Percentiles rank a stretch among this genome's conserved stretches.
These are phyloP conservation scores for Diadophis punctatus DNA, from an alignment of 2,113 vertebrate genomes.

Conservation along the genomic window DNA sequence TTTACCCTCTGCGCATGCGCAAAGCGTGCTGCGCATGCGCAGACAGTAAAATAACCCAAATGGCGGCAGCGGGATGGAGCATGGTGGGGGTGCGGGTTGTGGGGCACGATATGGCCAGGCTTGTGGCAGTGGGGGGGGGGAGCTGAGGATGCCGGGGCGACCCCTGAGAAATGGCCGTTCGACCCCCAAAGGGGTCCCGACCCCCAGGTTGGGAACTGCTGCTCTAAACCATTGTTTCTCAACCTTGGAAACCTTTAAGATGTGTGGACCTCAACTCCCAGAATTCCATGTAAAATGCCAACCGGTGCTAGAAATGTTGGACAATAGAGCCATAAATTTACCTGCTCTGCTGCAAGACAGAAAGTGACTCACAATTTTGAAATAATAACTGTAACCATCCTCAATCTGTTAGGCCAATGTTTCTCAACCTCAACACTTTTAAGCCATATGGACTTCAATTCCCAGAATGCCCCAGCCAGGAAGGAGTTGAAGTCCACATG, in stretches of 20 bases:
- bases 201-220: no score
- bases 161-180: no score
- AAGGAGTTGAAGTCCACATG: not conserved
- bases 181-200: no score
- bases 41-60: no score
- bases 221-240: not conserved
- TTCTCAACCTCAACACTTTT: not conserved
- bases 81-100: no score
- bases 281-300: constrained; percentile 45
- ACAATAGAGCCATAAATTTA: constrained; percentile 53
- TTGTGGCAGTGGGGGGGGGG: no score
- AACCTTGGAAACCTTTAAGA: not conserved
- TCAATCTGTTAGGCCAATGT: no score
- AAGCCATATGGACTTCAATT: not conserved
- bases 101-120: no score
- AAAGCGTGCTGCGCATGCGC: no score
- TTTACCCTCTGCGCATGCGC: no score
- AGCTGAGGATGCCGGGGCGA: no score
- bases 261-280: not conserved
- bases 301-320: constrained; percentile 51
- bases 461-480: not conserved
- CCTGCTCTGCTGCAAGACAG: constrained; percentile 32
- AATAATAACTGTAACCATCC: not conserved
- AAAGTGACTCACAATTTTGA: not conserved
- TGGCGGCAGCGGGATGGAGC: no score